Evolutionary conservation across 2,888 invertebrate genomes (phyloP).

Genomic region (Lymantria dispar): DNA sequence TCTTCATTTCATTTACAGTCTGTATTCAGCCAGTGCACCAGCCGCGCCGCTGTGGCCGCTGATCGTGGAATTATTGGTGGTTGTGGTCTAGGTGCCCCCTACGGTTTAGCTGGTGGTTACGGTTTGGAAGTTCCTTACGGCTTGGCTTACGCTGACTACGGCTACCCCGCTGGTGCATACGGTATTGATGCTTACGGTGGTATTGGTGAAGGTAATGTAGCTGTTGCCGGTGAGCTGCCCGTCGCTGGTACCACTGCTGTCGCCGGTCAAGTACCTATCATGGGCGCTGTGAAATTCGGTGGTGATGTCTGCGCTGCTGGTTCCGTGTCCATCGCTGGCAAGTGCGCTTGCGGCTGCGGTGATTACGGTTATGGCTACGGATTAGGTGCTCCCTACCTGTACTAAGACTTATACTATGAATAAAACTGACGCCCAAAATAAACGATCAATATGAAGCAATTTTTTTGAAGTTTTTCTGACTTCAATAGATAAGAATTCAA

Average conservation of each 20-base stretch:
- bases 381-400: background rate
- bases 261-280: constrained; percentile 6
- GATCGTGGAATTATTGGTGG: background rate
- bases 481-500: too few species aligned
- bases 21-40: constrained; percentile 9
- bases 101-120: background rate
- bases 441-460: too few species aligned
- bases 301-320: constrained; percentile 41
- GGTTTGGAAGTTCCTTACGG: background rate
- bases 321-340: constrained; percentile 35
- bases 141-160: background rate
- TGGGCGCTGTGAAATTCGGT: constrained; percentile 32
- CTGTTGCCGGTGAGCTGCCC: constrained; percentile 19
- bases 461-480: too few species aligned
- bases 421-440: too few species aligned
- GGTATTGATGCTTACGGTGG: constrained; percentile 12
- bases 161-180: background rate
- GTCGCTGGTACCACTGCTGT: constrained; percentile 11
- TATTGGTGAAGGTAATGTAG: constrained; percentile 23
- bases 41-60: constrained; percentile 9
- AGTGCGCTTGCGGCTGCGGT: constrained; percentile 22
- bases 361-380: background rate
- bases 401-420: background rate
- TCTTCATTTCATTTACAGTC: constrained; percentile 6
- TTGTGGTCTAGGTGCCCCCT: background rate